phyloP scores from a whole-genome alignment of 1,140 invertebrate species.

The Sitophilus oryzae region DNA sequence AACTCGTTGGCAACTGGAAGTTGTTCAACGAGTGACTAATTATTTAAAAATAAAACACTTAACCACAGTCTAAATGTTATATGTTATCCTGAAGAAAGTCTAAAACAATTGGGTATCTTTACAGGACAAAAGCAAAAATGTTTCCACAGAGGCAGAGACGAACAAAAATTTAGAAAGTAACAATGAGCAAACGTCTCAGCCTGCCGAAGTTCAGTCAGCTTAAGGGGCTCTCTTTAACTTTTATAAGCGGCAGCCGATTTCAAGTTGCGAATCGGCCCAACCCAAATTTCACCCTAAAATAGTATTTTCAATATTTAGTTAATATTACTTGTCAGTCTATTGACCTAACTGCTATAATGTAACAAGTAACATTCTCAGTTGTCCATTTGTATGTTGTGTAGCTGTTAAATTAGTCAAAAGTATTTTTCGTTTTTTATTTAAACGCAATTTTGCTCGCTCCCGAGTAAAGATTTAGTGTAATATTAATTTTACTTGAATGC shows the following conservation, averaged over 20 bases:
- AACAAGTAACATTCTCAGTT: slow-evolving; percentile 14
- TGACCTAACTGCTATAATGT: slow-evolving; percentile 7
- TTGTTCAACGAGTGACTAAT: slow-evolving; percentile 13
- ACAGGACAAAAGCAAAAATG: slow-evolving; percentile 42
- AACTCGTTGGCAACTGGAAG: slow-evolving; percentile 9
- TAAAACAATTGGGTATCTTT: slow-evolving; percentile 40
- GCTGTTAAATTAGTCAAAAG: slow-evolving; percentile 17
- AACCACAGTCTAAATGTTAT: too few relatives aligned
- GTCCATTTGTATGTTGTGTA: slow-evolving; percentile 14
- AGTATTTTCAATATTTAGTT: slow-evolving; percentile 9
- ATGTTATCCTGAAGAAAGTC: slow-evolving; percentile 6
- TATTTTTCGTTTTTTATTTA: slow-evolving; percentile 18
- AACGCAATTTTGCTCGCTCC: slow-evolving; percentile 7
- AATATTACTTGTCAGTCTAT: slow-evolving; percentile 10
- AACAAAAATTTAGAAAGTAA: slow-evolving; percentile 38
- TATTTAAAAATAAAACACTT: too few relatives aligned
- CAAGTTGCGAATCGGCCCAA: slow-evolving; percentile 9
- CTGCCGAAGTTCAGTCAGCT: slow-evolving; percentile 32
- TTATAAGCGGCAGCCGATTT: slow-evolving; percentile 19
- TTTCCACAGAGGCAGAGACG: slow-evolving; percentile 37
- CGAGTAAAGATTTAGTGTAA: slow-evolving; percentile 12
- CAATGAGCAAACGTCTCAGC: slow-evolving; percentile 30
- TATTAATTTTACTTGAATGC: slow-evolving; percentile 4
- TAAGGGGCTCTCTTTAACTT: slow-evolving; percentile 23
- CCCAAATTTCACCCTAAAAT: slow-evolving; percentile 3